A percentile compares a stretch with the other conserved stretches of the same genome.
These are phyloP conservation scores for Rallus crepitans DNA, from an alignment of 2,797 vertebrate genomes.

Conservation along the genomic window DNA sequence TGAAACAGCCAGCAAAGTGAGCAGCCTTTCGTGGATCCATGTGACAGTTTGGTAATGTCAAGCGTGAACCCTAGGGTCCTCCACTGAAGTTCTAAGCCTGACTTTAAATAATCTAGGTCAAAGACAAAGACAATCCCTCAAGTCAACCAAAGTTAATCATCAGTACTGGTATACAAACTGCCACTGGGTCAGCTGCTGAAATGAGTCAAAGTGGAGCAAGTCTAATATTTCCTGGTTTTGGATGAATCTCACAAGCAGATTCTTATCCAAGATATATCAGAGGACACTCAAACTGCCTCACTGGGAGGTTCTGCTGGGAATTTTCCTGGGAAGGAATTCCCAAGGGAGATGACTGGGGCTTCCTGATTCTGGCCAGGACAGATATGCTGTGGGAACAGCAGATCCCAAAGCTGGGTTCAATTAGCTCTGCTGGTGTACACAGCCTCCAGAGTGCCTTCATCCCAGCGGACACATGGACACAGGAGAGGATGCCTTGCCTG, in stretches of 20 bases:
- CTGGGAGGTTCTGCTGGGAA: slow-evolving; percentile 14
- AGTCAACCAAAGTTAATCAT: neutral
- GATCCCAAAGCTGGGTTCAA: neutral
- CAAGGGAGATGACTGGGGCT: neutral
- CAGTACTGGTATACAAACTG: neutral
- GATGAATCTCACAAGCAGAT: slow-evolving; percentile 33
- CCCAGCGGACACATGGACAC: fast-evolving
- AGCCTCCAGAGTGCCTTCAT: neutral
- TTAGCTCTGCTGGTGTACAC: neutral
- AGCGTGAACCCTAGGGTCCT: neutral
- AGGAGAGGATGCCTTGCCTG: neutral
- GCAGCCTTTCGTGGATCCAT: neutral
- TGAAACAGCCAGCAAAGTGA: neutral
- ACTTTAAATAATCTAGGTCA: neutral
- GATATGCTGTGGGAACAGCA: slow-evolving; percentile 47
- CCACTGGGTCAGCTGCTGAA: slow-evolving; percentile 19
- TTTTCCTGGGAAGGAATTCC: slow-evolving; percentile 7
- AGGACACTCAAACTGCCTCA: neutral
- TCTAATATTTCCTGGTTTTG: neutral
- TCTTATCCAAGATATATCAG: slow-evolving; percentile 8
- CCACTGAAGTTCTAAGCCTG: neutral
- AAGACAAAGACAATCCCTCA: neutral
- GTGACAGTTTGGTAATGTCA: neutral
- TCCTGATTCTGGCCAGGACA: neutral
- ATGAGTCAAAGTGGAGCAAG: neutral